phyloP scores from a whole-genome alignment of 2,113 vertebrate genomes.

The Pelusios castaneus region DNA sequence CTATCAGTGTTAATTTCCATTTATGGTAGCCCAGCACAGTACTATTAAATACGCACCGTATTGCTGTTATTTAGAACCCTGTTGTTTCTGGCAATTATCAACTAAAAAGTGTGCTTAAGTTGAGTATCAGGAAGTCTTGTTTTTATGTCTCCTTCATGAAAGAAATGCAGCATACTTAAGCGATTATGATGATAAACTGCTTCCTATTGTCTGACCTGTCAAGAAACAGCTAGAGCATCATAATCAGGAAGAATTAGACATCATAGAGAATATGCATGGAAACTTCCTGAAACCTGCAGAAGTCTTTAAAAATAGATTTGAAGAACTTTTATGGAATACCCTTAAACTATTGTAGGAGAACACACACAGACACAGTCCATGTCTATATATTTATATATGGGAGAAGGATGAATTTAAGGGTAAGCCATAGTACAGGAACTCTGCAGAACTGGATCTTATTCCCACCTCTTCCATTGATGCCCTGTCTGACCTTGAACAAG shows the following conservation, averaged over 20 bases:
- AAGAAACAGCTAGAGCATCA: conserved; percentile 18
- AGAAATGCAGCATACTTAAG: neutral
- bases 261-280: conserved; percentile 8
- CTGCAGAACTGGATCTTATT: neutral
- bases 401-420: neutral
- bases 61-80: neutral
- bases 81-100: conserved; percentile 24
- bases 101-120: neutral
- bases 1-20: neutral
- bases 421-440: neutral
- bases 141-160: conserved; percentile 29
- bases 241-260: conserved; percentile 7
- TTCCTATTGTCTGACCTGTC: conserved; percentile 33
- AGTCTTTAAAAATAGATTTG: neutral
- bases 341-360: neutral
- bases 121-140: neutral
- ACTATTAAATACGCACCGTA: conserved; percentile 24
- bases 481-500: neutral
- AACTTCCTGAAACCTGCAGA: conserved; percentile 15
- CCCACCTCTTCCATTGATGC: neutral
- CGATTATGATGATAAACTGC: neutral
- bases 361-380: neutral
- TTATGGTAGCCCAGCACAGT: neutral
- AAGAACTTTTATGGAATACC: neutral
- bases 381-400: neutral